Base-by-base conservation (phyloP, 2,797 vertebrate species). In the Coregonus suidteri region DNA sequence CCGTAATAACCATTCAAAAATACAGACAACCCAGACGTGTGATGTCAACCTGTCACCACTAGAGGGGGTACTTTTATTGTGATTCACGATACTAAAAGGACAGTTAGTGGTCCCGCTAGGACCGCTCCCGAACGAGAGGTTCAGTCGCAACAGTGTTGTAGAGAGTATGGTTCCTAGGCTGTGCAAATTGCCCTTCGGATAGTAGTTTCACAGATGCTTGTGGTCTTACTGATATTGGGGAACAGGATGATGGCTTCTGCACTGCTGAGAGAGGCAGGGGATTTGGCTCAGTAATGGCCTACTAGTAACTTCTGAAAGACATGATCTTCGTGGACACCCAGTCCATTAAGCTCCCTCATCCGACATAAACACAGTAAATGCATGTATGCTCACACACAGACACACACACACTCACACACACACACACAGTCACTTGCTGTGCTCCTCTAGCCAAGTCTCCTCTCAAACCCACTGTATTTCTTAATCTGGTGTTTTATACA, bases 1-100 rank as follows among this genome's bases (percentile, higher is more conserved):
- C 4, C 1, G 6, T 56, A n/a, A 4, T 6, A 56, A 18, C 6
- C 53, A 7, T 11, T 0, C 41, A 20, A 62, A 20, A 20, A 20
- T 7, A 62, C 1, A 30, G 7, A 30, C 20, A 30, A 13, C 20
- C 14, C 25, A 5, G 65, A 31, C 31, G 34, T 54, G 47, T 56
- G 71, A 54, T 72, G 71, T 52, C 30, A 72, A 20, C 31, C 6
- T 72, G 51, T 54, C 30, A 34, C 13, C 71, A 72, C 51, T 53
- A 72, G 71, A 56, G 52, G 71, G 71, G 6, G 51, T 52, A 35
- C 25, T 72, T 30, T 31, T 18, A 34, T 72, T 25, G 31, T 13
- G 47, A 31, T 47, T 53, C 25, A 71, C 25, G 30, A 66, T 31
- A 53, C 51, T 30, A 30, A 30, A 53, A 25, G 1, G 47, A n/a